Conservation (phyloP, 2,797 vertebrate genomes). For the Poecilia velifera region DNA sequence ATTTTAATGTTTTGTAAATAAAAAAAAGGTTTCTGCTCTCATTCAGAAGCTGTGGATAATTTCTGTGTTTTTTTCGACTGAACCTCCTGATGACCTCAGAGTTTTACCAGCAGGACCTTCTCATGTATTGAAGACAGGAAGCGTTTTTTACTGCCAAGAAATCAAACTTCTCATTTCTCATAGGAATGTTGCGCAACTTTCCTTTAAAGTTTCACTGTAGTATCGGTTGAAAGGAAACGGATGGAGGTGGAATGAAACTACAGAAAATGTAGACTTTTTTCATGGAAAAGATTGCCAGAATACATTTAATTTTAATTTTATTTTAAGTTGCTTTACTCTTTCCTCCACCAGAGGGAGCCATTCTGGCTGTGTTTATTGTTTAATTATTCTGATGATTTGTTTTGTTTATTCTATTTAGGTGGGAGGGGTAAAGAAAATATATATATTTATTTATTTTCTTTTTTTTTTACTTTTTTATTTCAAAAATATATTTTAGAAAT, state of each 20-base stretch:
- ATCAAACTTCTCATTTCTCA: constrained; percentile 6
- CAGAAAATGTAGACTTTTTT: background rate
- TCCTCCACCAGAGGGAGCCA: background rate
- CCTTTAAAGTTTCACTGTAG: background rate
- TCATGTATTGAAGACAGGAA: background rate
- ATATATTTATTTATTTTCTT: no score
- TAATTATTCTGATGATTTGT: background rate
- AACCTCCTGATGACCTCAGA: background rate
- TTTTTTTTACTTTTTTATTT: no score
- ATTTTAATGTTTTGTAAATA: background rate
- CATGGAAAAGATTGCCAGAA: background rate
- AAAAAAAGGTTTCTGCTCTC: background rate
- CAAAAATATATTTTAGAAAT: no score
- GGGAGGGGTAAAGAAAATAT: no score
- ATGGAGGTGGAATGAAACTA: background rate
- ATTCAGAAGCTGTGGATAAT: background rate
- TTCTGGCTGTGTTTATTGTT: background rate
- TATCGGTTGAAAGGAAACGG: background rate
- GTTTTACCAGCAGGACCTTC: background rate
- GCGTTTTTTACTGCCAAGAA: background rate
- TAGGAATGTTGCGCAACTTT: background rate
- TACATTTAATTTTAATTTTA: background rate
- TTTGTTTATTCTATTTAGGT: no score
- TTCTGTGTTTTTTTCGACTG: background rate
- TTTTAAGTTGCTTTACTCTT: background rate